Conservation (phyloP, 2,888 invertebrate species). For the Tetranychus truncatus region DNA sequence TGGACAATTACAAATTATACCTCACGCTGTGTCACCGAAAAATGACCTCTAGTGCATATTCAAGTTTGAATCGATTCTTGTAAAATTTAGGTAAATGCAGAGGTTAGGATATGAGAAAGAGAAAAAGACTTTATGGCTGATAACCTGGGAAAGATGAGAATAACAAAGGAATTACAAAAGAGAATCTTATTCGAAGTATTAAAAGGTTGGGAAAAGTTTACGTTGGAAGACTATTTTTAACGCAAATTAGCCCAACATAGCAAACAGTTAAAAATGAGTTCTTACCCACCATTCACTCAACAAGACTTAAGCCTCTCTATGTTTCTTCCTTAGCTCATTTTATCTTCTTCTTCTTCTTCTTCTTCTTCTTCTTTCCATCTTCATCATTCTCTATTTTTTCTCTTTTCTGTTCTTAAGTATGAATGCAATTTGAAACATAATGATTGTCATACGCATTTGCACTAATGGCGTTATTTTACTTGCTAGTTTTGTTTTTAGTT, state of each 20-base stretch:
- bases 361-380: constrained; percentile 1
- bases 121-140: background rate
- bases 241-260: background rate
- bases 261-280: background rate
- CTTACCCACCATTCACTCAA: background rate
- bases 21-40: too few relatives aligned
- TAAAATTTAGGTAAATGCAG: background rate
- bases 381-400: background rate
- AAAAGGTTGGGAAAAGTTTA: background rate
- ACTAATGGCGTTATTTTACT: background rate
- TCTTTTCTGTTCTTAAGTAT: background rate
- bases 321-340: background rate
- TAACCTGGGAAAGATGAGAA: too few relatives aligned
- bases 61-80: too few relatives aligned
- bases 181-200: background rate
- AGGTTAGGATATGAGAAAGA: background rate
- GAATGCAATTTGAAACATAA: background rate
- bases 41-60: too few relatives aligned
- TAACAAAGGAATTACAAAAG: too few relatives aligned
- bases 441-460: background rate
- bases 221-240: background rate
- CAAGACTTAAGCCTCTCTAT: background rate
- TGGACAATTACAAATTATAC: too few relatives aligned
- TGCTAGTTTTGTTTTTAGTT: background rate
- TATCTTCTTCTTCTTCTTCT: background rate